A percentile compares a stretch with the other conserved stretches of the same genome.
phyloP scores from a whole-genome alignment of 2,797 vertebrate species.

The Urocyon cinereoargenteus region DNA sequence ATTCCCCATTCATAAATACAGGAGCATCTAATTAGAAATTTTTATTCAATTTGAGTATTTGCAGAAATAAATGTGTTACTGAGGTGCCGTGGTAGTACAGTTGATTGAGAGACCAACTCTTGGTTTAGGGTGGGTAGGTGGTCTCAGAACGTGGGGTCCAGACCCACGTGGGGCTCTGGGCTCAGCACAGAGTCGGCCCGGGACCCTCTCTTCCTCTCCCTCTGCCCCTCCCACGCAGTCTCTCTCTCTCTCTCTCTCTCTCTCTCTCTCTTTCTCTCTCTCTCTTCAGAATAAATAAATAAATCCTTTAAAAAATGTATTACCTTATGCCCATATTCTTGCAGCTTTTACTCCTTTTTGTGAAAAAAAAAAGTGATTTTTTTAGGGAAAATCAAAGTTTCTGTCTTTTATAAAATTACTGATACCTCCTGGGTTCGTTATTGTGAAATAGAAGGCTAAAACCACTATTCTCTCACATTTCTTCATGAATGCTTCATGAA shows the following conservation, averaged over 20 bases:
- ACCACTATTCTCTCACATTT: background rate
- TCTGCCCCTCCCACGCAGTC: background rate
- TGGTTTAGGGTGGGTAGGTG: rapidly evolving
- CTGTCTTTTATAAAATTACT: background rate
- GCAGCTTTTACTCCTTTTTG: background rate
- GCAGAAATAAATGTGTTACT: background rate
- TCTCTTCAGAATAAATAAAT: background rate
- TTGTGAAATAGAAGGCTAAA: background rate
- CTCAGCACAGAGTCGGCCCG: background rate
- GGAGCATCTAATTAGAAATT: background rate
- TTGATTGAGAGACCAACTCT: background rate
- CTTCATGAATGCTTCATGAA: background rate
- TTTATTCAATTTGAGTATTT: background rate
- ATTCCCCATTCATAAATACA: conserved; percentile 1
- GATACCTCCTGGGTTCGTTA: background rate
- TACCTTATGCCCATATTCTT: background rate
- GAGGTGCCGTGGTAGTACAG: background rate
- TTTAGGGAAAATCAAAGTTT: background rate
- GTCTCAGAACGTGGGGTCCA: background rate
- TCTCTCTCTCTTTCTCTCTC: background rate
- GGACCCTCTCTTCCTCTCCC: background rate
- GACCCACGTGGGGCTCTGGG: rapidly evolving
- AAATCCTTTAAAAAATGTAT: background rate
- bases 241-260: background rate
- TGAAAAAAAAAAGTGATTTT: background rate